phyloP scores from a whole-genome alignment of 92 coral and sea anemone species.

The Hydrozoanthus gracilis region DNA sequence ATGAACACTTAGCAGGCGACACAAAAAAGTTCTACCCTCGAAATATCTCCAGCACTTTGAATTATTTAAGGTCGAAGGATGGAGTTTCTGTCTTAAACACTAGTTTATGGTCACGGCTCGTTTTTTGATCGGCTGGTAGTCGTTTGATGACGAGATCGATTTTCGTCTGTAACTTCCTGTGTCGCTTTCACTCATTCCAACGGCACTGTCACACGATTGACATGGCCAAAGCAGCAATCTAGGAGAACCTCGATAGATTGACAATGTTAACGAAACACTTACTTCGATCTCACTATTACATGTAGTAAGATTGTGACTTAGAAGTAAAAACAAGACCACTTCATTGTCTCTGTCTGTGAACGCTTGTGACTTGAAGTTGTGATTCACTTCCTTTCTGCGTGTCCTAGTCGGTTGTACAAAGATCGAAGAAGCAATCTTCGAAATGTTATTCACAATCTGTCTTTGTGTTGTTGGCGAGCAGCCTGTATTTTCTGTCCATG shows the following conservation, averaged over 20 bases:
- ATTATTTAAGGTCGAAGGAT: too few species aligned
- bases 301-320: constrained; percentile 16
- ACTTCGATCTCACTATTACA: constrained; percentile 3
- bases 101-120: background rate
- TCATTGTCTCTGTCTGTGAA: constrained; percentile 21
- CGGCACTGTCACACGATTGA: background rate
- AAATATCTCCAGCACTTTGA: too few species aligned
- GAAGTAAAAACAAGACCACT: constrained; percentile 14
- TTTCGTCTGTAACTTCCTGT: constrained; percentile 15
- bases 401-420: background rate
- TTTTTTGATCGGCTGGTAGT: background rate
- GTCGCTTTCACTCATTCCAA: constrained; percentile 16
- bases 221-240: constrained; percentile 1
- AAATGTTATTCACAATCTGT: constrained; percentile 1
- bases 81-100: too few species aligned
- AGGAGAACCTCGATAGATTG: constrained; percentile 27
- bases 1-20: too few species aligned
- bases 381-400: constrained; percentile 23
- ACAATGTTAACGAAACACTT: constrained; percentile 23
- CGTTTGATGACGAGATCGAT: background rate
- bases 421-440: constrained; percentile 12
- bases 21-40: too few species aligned
- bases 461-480: constrained; percentile 14
- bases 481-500: constrained; percentile 22
- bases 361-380: constrained; percentile 26